phyloP scores from a whole-genome alignment of 2,888 invertebrate species.

The Drosophila kokeensis region DNA sequence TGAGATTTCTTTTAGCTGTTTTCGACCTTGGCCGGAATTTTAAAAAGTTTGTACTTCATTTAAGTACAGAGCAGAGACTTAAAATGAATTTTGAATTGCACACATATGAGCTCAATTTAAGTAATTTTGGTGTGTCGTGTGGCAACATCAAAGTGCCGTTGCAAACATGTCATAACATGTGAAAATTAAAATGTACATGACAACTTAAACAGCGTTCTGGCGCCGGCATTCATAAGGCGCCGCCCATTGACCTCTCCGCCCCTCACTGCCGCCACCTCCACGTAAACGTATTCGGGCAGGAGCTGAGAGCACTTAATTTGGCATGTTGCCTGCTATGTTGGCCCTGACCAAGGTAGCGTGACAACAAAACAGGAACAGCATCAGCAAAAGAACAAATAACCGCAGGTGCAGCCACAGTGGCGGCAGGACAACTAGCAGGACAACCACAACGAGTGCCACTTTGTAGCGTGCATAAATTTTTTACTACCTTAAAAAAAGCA shows the following conservation, averaged over 20 bases:
- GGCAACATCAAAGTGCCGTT: slow-evolving; percentile 57
- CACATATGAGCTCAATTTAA: slow-evolving; percentile 7
- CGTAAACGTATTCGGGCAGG: slow-evolving; percentile 15
- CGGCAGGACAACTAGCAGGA: slow-evolving; percentile 57
- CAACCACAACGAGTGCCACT: slow-evolving; percentile 61
- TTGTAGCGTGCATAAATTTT: slow-evolving; percentile 69
- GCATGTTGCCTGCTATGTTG: slow-evolving; percentile 63
- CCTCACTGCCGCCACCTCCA: neutral
- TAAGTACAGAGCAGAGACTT: neutral
- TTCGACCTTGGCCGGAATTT: neutral
- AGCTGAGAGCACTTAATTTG: slow-evolving; percentile 71
- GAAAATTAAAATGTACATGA: slow-evolving; percentile 77
- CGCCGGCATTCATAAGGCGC: slow-evolving; percentile 34
- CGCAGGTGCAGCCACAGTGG: slow-evolving; percentile 69
- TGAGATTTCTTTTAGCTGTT: neutral
- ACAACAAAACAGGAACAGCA: slow-evolving; percentile 34
- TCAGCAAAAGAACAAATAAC: slow-evolving; percentile 31
- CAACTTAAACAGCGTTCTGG: slow-evolving; percentile 70
- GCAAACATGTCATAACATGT: slow-evolving; percentile 74
- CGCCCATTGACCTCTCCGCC: slow-evolving; percentile 5
- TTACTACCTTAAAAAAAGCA: slow-evolving; percentile 53
- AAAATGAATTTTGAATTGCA: neutral
- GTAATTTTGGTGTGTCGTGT: slow-evolving; percentile 4
- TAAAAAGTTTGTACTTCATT: neutral
- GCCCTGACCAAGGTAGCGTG: slow-evolving; percentile 58